A percentile compares a stretch with the other conserved stretches of the same genome.
These are phyloP conservation scores for Gymnothorax reevesii DNA, from an alignment of 2,797 vertebrate genomes.

Conservation along the genomic window DNA sequence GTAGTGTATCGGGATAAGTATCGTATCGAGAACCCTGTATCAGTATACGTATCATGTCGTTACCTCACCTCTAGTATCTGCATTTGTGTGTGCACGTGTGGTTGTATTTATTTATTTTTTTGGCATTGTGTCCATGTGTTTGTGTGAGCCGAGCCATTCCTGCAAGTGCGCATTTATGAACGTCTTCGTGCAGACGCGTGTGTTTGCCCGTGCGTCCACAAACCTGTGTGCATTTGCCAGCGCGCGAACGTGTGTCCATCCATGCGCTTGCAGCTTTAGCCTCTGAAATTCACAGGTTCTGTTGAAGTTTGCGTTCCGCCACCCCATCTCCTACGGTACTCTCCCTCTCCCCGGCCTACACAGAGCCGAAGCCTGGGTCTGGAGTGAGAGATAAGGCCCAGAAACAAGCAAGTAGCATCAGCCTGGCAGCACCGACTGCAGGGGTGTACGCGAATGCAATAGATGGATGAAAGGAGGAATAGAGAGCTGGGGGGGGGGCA, in stretches of 20 bases:
- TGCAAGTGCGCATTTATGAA: too few relatives aligned
- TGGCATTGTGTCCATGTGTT: too few relatives aligned
- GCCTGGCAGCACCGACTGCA: neutral
- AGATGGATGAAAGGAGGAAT: conserved; percentile 5
- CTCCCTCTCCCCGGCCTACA: neutral
- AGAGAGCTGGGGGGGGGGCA: conserved; percentile 22
- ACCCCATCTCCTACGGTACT: neutral
- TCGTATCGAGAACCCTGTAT: too few relatives aligned
- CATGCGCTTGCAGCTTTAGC: neutral
- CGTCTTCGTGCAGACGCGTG: neutral
- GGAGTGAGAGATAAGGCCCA: neutral
- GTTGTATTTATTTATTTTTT: too few relatives aligned
- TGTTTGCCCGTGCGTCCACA: conserved; percentile 19
- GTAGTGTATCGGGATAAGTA: too few relatives aligned
- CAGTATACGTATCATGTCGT: too few relatives aligned
- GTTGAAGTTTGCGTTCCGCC: neutral
- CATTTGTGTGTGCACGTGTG: conserved; percentile 18
- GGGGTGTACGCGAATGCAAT: neutral
- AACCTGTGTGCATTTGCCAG: neutral
- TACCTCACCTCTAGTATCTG: too few relatives aligned
- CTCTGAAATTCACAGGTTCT: neutral
- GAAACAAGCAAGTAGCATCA: neutral
- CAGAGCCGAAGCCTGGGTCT: neutral
- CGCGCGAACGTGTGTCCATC: neutral
- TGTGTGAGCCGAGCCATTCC: too few relatives aligned